Evolutionary conservation across 2,888 invertebrate species (phyloP).

Genomic region (Pecten maximus): DNA sequence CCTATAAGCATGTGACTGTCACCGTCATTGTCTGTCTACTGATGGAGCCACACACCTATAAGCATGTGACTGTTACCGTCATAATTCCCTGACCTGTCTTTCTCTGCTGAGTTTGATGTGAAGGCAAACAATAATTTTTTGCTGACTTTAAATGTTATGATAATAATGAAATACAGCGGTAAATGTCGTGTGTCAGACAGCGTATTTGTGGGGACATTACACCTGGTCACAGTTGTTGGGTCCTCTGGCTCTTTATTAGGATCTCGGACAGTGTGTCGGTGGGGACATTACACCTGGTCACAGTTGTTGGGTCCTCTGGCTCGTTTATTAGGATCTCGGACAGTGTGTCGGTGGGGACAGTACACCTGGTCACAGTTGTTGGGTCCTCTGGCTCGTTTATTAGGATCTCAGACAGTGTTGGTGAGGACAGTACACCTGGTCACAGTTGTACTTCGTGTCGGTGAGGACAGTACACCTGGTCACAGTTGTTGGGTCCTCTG

Average conservation of each 20-base stretch:
- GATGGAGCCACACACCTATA: background rate
- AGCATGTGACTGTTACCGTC: background rate
- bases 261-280: background rate
- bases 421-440: too few species aligned
- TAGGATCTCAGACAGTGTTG: too few species aligned
- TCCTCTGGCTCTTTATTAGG: background rate
- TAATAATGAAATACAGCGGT: background rate
- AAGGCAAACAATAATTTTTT: background rate
- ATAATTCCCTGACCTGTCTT: background rate
- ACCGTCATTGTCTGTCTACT: background rate
- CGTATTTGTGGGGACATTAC: background rate
- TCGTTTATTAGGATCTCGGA: background rate
- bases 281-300: background rate
- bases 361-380: too few species aligned
- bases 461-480: too few species aligned
- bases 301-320: background rate
- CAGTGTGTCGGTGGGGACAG: too few species aligned
- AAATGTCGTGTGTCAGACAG: background rate
- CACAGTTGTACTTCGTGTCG: too few species aligned
- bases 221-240: background rate
- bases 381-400: too few species aligned
- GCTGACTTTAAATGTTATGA: conserved; percentile 18
- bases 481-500: too few species aligned
- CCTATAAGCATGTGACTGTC: background rate
- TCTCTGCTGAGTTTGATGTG: background rate